phyloP scores from a whole-genome alignment of 92 coral and sea anemone species.

The Heteractis magnifica region DNA sequence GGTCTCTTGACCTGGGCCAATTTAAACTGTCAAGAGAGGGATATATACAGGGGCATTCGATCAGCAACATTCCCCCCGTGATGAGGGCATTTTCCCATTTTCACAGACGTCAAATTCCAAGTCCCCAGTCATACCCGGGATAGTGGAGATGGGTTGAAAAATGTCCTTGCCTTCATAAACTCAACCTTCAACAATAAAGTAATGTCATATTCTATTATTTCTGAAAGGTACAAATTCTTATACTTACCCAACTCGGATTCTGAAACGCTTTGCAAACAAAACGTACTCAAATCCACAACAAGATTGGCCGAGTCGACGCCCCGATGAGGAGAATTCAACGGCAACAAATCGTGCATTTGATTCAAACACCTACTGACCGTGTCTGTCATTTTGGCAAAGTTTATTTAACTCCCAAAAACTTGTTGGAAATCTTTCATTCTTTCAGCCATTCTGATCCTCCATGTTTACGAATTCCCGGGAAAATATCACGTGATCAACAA shows the following conservation, averaged over 20 bases:
- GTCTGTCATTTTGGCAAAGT: conserved; percentile 62
- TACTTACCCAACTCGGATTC: conserved; percentile 74
- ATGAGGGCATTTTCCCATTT: too few relatives aligned
- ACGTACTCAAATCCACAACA: conserved; percentile 64
- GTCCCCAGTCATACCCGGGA: too few relatives aligned
- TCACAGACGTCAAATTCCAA: too few relatives aligned
- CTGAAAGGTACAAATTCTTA: not conserved
- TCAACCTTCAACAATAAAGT: too few relatives aligned
- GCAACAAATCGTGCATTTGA: conserved; percentile 64
- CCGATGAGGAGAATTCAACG: conserved; percentile 60
- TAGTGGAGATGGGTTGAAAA: too few relatives aligned
- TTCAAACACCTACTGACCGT: conserved; percentile 51
- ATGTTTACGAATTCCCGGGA: conserved; percentile 23
- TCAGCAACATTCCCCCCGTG: too few relatives aligned
- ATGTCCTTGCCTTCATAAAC: too few relatives aligned
- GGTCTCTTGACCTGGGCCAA: too few relatives aligned
- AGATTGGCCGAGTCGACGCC: conserved; percentile 72
- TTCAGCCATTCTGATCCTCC: not conserved
- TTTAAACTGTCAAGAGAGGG: too few relatives aligned
- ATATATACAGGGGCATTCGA: too few relatives aligned
- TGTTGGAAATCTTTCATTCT: not conserved
- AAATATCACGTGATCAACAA: conserved; percentile 13
- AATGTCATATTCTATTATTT: too few relatives aligned
- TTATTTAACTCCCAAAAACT: not conserved
- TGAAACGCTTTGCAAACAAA: conserved; percentile 68